A percentile compares a stretch with the other conserved stretches of the same genome.
These are phyloP conservation scores for Sarcophaga caerulescens DNA, from an alignment of 2,888 invertebrate species.

Conservation along the genomic window DNA sequence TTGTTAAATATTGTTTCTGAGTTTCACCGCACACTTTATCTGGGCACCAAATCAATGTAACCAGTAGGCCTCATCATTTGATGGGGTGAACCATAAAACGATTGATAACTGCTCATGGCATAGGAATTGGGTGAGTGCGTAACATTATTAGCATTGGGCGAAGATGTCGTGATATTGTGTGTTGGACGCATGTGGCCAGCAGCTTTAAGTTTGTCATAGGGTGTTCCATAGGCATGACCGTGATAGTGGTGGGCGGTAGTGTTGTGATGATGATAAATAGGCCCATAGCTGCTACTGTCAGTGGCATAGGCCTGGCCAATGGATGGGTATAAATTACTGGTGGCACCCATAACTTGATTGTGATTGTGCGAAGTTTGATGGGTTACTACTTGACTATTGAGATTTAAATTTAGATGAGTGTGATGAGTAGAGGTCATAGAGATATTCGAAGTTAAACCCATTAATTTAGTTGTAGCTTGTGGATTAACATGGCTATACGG, in stretches of 20 bases:
- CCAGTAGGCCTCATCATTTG: slow-evolving; percentile 80
- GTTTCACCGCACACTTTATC: slow-evolving; percentile 70
- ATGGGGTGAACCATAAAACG: slow-evolving; percentile 77
- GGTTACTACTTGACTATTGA: slow-evolving; percentile 55
- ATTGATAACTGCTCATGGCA: slow-evolving; percentile 79
- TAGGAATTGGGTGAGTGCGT: slow-evolving; percentile 74
- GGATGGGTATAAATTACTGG: slow-evolving; percentile 77
- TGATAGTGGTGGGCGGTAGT: slow-evolving; percentile 72
- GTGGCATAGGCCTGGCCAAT: slow-evolving; percentile 79
- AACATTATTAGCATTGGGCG: slow-evolving; percentile 37
- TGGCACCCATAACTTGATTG: slow-evolving; percentile 72
- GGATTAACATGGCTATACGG: slow-evolving; percentile 39
- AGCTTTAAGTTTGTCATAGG: slow-evolving; percentile 81
- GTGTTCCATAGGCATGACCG: slow-evolving; percentile 75
- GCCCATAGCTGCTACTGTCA: slow-evolving; percentile 80
- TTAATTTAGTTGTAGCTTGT: slow-evolving; percentile 12
- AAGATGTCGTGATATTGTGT: slow-evolving; percentile 44
- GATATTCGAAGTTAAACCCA: slow-evolving; percentile 26
- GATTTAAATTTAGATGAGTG: slow-evolving; percentile 69
- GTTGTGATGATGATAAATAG: slow-evolving; percentile 80
- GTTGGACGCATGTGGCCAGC: slow-evolving; percentile 69
- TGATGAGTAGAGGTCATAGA: slow-evolving; percentile 54
- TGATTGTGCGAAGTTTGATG: slow-evolving; percentile 59
- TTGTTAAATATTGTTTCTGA: neutral
- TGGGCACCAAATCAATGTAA: slow-evolving; percentile 80